A percentile compares a stretch with the other conserved stretches of the same genome.
Evolutionary conservation across 64 coral and sea anemone species (phyloP).

Genomic region (Montipora capricornis): DNA sequence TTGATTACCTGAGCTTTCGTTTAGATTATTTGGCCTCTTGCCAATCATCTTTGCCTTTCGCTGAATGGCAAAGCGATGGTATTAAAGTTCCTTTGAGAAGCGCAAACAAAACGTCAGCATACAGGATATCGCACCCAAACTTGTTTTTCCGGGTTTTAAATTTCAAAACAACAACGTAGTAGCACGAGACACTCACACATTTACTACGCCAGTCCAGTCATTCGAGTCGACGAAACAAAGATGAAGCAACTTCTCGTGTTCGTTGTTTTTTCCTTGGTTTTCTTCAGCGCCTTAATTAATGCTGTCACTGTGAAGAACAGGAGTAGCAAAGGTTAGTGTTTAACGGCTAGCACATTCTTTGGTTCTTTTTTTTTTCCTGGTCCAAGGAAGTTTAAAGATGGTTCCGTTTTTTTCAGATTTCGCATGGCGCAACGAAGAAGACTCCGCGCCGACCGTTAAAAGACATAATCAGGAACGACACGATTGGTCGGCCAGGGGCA

Average conservation of each 20-base stretch:
- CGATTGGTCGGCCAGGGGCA: neutral
- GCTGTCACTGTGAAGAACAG: neutral
- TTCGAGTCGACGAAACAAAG: neutral
- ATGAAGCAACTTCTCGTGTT: neutral
- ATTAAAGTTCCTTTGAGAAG: conserved; percentile 29
- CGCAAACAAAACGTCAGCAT: conserved; percentile 27
- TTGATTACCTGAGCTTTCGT: neutral
- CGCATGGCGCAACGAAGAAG: neutral
- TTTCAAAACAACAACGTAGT: conserved; percentile 49
- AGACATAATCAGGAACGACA: neutral
- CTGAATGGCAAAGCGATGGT: conserved; percentile 35
- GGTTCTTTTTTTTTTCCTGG: neutral
- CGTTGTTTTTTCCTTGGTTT: neutral
- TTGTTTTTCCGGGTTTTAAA: conserved; percentile 42
- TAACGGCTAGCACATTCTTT: neutral
- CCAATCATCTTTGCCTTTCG: conserved; percentile 13
- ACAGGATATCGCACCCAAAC: neutral
- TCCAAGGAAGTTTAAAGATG: neutral
- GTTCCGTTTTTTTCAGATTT: conserved; percentile 48
- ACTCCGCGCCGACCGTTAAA: neutral
- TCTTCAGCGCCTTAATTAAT: neutral
- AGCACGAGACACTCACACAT: conserved; percentile 36
- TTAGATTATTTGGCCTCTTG: neutral
- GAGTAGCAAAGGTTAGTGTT: conserved; percentile 27
- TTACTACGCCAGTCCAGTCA: conserved; percentile 1